Evolutionary conservation across 2,113 vertebrate species (phyloP), one percentile per base, ranked within the genome.

Genomic region (Paracyprichromis sp.): DNA sequence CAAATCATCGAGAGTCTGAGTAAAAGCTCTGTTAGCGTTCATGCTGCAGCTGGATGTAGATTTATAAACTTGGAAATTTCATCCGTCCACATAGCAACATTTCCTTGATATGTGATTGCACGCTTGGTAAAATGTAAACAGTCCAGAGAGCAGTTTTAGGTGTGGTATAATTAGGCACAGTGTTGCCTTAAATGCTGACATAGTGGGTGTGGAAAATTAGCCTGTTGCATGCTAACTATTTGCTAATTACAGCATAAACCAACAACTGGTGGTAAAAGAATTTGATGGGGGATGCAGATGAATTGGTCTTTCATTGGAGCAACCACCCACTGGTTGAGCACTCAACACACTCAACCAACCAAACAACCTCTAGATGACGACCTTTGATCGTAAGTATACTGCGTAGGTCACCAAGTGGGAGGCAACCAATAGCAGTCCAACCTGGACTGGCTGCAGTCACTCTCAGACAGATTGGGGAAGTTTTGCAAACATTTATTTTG

Each of bases 141-240:
- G 21, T 47, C 5, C 40, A 47, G 21, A 76, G 69, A 19, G 14
- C 69, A 73, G 21, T 26, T 29, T 47, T 73, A 17, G 38, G 5
- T n/a, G n/a, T 13, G 12, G 12, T 3, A 19, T 2, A 5, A 19
- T 19, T 0, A 78, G 10, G 24, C 9, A 69, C 19, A 47, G 71
- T 19, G 24, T 19, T 31, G 24, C 43, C 43, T 50, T 76, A 31
- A 76, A 31, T 19, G 43, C 43, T 78, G 10, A 47, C 9, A 8
- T 1, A 19, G 71, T 47, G 7, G 16, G 14, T 50, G 26, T 31
- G 24, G 71, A 1, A 50, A 19, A 50, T 78, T 78, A 47, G 6
- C 14, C 69, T 47, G 13, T 26, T 76, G 24, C 38, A 26, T 29
- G 71, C 14, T 4, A 76, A 47, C 13, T 26, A 47, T 43, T 40